Percentiles rank a stretch among this genome's conserved stretches.
phyloP scores from a whole-genome alignment of 2,113 vertebrate genomes.

The Leucoraja erinaceus region DNA sequence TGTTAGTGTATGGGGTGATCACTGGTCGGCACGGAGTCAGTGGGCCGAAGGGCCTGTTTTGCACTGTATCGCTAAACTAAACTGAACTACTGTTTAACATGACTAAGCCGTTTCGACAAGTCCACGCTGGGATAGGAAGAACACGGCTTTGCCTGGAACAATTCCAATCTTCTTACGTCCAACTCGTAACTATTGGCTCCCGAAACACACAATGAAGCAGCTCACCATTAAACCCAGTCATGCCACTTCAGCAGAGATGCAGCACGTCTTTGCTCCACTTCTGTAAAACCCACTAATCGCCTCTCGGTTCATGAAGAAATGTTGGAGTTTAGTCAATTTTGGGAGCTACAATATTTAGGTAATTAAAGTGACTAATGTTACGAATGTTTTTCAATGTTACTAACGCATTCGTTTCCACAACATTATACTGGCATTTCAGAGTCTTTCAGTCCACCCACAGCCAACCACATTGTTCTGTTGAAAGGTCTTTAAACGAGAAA shows the following conservation, averaged over 20 bases:
- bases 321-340: neutral
- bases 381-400: too few species aligned
- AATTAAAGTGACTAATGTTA: too few species aligned
- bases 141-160: slow-evolving; percentile 94
- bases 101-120: slow-evolving; percentile 81
- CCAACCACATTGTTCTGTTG: too few species aligned
- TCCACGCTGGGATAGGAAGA: slow-evolving; percentile 90
- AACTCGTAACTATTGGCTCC: slow-evolving; percentile 97
- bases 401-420: too few species aligned
- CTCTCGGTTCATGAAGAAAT: neutral
- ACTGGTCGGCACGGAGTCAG: too few species aligned
- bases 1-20: too few species aligned
- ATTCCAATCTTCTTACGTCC: slow-evolving; percentile 96
- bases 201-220: slow-evolving; percentile 42
- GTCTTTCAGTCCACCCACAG: too few species aligned
- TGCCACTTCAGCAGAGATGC: neutral
- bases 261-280: neutral
- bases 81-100: neutral
- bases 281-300: neutral
- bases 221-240: neutral
- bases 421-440: too few species aligned
- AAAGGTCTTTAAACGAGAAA: too few species aligned
- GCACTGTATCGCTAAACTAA: too few species aligned
- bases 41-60: too few species aligned
- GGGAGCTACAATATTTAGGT: neutral